These are phyloP conservation scores for Crocuta crocuta DNA, from an alignment of 2,113 vertebrate genomes.

Conservation along the genomic window DNA sequence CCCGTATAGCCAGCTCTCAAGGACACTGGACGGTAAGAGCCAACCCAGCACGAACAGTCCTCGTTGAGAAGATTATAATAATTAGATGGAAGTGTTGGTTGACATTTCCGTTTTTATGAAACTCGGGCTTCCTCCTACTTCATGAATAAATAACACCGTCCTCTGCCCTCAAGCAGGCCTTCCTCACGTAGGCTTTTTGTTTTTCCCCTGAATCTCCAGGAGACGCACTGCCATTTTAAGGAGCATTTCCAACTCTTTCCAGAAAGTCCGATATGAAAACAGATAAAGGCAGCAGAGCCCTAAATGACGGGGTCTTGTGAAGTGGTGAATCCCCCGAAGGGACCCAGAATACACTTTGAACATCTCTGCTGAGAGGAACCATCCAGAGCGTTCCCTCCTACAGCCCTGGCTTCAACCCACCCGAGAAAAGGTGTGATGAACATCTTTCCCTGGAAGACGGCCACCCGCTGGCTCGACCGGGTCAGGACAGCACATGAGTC, in stretches of 20 bases:
- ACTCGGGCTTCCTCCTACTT: not conserved
- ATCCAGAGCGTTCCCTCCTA: not conserved
- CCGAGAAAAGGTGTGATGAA: not conserved
- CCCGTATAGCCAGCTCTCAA: not conserved
- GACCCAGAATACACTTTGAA: not conserved
- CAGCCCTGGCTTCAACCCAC: not conserved
- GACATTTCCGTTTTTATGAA: not conserved
- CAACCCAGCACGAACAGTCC: too few relatives aligned
- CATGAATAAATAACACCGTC: not conserved
- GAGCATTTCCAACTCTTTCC: not conserved
- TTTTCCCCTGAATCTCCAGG: not conserved
- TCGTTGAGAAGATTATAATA: not conserved
- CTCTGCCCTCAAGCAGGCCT: not conserved
- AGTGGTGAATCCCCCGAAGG: not conserved
- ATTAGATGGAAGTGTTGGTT: not conserved
- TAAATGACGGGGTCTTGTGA: not conserved
- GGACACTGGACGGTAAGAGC: not conserved
- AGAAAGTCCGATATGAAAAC: not conserved
- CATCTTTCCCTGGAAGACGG: not conserved
- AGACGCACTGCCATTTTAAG: not conserved
- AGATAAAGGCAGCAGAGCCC: not conserved
- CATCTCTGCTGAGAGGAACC: not conserved
- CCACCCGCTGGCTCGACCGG: not conserved
- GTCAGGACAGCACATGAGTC: not conserved
- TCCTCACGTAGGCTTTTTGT: not conserved